Base-by-base conservation (phyloP, 1,140 invertebrate species). In the Bombus confusus region DNA sequence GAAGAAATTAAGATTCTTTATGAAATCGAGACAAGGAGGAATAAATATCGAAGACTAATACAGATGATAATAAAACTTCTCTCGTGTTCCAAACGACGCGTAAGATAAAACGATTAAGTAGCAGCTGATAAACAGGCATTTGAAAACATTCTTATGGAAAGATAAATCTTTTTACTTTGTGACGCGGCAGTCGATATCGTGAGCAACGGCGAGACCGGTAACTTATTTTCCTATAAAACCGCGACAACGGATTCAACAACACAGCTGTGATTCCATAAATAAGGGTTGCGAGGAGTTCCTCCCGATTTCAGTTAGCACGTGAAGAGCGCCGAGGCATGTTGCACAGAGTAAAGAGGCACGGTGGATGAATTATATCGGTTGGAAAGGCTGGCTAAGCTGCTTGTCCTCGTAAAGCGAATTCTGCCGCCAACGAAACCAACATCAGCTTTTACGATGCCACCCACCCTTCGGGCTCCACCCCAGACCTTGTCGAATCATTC, bases 191-290 rank as follows among this genome's bases (percentile, higher is more conserved):
- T 39, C 31, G 34, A 34, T 76, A 52, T 37, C 31, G 18, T 22
- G 47, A 52, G 6, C 47, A 52, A 52, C 47, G 47, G 2, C 75
- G 39, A 3, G 9, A 18, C 9, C 15, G 47, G 41, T 47, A 39
- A 69, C 31, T 52, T 18, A 80, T 69, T 69, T 80, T n/a, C 34
- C 31, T 31, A 18, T 22, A 74, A 74, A 74, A 37, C 62, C 43
- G 31, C 87, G 84, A 91, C 90, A 88, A 89, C 80, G 87, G 88
- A 88, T 90, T 69, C 78, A 41, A 39, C 47, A 5, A 22, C 59
- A 18, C 90, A 93, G 90, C 90, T 93, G 92, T 81, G 92, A 94
- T 95, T 92, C 91, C 92, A 94, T 95, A 94, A 95, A 95, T 94
- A 95, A 95, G 91, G 76, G 87, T 87, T 80, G 78, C 75, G 72